phyloP scores from a whole-genome alignment of 2,888 invertebrate species.

The Stegana nigrithorax region DNA sequence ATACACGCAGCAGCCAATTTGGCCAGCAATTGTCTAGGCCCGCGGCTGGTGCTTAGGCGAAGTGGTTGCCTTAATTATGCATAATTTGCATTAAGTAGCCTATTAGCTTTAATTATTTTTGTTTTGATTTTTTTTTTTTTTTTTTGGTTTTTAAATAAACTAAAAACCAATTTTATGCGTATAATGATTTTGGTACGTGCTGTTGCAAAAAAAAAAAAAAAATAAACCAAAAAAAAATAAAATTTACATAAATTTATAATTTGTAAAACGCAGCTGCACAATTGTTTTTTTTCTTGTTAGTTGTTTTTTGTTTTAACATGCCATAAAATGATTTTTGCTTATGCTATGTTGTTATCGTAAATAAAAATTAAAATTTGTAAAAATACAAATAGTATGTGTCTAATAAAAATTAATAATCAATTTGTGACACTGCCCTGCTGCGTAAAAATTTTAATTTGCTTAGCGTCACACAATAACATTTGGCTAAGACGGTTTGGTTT shows the following conservation, averaged over 20 bases:
- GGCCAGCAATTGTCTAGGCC: not conserved
- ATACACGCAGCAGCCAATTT: not conserved
- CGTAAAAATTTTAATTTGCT: too few species aligned
- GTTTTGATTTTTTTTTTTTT: not conserved
- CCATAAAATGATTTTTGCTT: too few species aligned
- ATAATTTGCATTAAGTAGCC: not conserved
- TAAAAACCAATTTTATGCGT: not conserved
- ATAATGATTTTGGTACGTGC: constrained; percentile 17
- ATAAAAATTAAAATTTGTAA: too few species aligned
- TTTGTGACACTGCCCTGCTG: too few species aligned
- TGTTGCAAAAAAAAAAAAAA: not conserved
- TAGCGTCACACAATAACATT: too few species aligned
- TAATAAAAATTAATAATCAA: too few species aligned
- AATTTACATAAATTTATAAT: constrained; percentile 9
- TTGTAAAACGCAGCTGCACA: not conserved
- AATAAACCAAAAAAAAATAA: not conserved
- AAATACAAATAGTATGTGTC: too few species aligned
- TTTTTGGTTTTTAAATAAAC: not conserved
- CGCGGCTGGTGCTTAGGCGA: not conserved
- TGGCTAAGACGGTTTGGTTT: too few species aligned
- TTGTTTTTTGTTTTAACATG: not conserved
- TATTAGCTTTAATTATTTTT: not conserved
- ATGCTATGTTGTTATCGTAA: too few species aligned
- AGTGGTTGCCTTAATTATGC: constrained; percentile 1
- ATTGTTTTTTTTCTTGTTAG: not conserved